These are phyloP conservation scores for Lagria hirta DNA, from an alignment of 2,888 invertebrate species.

Conservation along the genomic window DNA sequence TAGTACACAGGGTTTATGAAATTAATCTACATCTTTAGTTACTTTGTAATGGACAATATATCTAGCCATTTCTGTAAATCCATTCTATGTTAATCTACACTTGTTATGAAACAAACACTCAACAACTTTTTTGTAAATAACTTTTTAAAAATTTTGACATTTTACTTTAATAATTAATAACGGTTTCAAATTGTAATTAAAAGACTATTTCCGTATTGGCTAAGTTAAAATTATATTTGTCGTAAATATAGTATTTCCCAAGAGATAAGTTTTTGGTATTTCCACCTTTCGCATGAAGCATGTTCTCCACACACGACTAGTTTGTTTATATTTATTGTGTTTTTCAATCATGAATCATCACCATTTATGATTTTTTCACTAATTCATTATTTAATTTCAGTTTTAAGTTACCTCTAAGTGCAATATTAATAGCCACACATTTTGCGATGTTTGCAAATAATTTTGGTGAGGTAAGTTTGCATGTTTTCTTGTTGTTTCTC, in stretches of 20 bases:
- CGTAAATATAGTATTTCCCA: constrained; percentile 18
- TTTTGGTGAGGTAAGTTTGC: constrained; percentile 37
- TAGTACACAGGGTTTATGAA: too few relatives aligned
- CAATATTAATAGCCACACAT: constrained; percentile 38
- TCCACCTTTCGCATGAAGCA: constrained; percentile 20
- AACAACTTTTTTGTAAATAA: constrained; percentile 16
- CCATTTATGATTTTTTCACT: constrained; percentile 43
- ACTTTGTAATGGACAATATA: too few relatives aligned
- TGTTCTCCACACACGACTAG: constrained; percentile 5
- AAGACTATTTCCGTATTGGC: background rate
- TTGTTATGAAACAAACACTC: constrained; percentile 11
- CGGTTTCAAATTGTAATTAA: constrained; percentile 14
- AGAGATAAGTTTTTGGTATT: constrained; percentile 10
- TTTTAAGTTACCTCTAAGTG: constrained; percentile 57
- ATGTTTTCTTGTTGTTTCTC: constrained; percentile 11
- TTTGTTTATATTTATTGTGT: constrained; percentile 7
- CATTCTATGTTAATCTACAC: constrained; percentile 11
- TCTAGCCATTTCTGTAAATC: too few relatives aligned
- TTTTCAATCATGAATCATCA: constrained; percentile 6
- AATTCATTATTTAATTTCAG: constrained; percentile 54
- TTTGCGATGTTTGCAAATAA: constrained; percentile 22
- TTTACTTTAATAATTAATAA: constrained; percentile 8
- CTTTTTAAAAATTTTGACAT: background rate
- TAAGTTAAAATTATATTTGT: constrained; percentile 7
- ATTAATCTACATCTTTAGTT: too few relatives aligned